Evolutionary conservation across 1,140 invertebrate genomes (phyloP).

Genomic region (Drosophila obscura): DNA sequence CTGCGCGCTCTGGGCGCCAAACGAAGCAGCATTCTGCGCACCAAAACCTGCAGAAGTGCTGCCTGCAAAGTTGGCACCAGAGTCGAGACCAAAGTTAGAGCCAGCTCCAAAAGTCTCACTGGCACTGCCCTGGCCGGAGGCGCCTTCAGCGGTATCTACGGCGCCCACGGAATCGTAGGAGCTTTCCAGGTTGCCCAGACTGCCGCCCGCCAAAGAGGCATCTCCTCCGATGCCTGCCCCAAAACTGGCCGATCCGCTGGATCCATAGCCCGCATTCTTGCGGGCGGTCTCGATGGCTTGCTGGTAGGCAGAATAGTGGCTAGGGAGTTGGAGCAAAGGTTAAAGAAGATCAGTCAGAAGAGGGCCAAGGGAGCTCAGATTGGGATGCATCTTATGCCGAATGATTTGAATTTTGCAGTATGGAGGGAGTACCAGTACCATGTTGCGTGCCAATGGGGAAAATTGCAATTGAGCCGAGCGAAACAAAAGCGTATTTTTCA

Average conservation of each 20-base stretch:
- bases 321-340: slow-evolving; percentile 3
- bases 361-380: too few relatives aligned
- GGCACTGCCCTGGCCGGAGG: slow-evolving; percentile 14
- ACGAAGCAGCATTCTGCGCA: slow-evolving; percentile 35
- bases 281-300: slow-evolving; percentile 71
- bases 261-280: slow-evolving; percentile 36
- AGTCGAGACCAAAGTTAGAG: slow-evolving; percentile 9
- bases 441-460: slow-evolving; percentile 57
- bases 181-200: slow-evolving; percentile 62
- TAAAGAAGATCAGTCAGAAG: not conserved
- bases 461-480: slow-evolving; percentile 50
- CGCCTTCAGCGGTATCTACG: slow-evolving; percentile 37
- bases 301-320: slow-evolving; percentile 69
- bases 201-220: slow-evolving; percentile 3
- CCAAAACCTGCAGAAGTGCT: slow-evolving; percentile 28
- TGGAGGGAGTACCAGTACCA: slow-evolving; percentile 33
- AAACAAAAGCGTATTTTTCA: slow-evolving; percentile 48
- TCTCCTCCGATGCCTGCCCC: slow-evolving; percentile 21
- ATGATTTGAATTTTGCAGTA: slow-evolving; percentile 6
- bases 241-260: slow-evolving; percentile 21
- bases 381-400: too few relatives aligned
- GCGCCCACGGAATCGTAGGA: slow-evolving; percentile 70
- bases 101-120: slow-evolving; percentile 13
- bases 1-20: slow-evolving; percentile 47
- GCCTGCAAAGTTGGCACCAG: slow-evolving; percentile 3